phyloP scores from a whole-genome alignment of 2,888 invertebrate species.

The Pocota personata region DNA sequence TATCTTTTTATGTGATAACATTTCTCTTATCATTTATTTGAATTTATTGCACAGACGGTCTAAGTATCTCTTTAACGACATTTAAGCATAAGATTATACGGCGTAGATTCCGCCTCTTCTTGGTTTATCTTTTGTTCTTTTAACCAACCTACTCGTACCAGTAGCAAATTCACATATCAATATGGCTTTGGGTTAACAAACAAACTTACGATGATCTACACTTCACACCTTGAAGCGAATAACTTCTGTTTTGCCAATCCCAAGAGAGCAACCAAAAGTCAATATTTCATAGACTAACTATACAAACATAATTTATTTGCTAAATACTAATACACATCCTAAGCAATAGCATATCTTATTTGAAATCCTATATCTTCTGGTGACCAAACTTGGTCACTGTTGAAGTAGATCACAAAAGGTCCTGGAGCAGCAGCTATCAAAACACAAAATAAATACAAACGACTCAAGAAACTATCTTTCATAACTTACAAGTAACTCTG shows the following conservation, averaged over 20 bases:
- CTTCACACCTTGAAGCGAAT: no score
- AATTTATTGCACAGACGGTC: no score
- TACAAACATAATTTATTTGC: neutral
- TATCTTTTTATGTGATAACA: no score
- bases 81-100: no score
- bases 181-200: no score
- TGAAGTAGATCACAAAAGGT: slow-evolving; percentile 85
- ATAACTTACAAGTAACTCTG: slow-evolving; percentile 75
- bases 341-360: slow-evolving; percentile 77
- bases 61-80: no score
- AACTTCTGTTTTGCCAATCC: neutral
- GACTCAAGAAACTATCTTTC: neutral
- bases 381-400: slow-evolving; percentile 83
- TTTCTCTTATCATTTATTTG: no score
- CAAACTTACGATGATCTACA: no score
- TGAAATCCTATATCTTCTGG: slow-evolving; percentile 79
- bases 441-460: slow-evolving; percentile 38
- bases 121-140: no score
- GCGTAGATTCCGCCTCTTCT: no score
- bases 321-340: neutral
- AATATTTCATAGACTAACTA: neutral
- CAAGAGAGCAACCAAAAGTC: neutral
- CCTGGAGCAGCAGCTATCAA: slow-evolving; percentile 85
- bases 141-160: no score
- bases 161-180: no score